These are phyloP conservation scores for Channallabes apus DNA, from an alignment of 2,797 vertebrate genomes.

Conservation along the genomic window DNA sequence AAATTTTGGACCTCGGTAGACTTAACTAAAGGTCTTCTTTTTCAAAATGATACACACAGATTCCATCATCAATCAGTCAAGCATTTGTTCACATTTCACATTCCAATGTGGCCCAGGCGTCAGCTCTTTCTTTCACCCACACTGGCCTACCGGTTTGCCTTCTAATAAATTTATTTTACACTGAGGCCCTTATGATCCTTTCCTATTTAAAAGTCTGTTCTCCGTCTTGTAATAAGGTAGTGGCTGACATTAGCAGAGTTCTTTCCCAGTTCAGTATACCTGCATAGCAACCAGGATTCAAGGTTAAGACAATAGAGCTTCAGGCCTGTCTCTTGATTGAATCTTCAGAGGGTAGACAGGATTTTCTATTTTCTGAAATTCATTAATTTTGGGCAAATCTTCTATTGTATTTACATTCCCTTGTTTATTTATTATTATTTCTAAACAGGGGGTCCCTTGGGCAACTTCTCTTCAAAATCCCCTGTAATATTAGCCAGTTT, in stretches of 20 bases:
- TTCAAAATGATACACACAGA: not conserved
- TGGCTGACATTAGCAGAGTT: not conserved
- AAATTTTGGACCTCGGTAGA: constrained; percentile 3
- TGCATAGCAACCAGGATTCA: not conserved
- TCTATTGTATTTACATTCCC: not conserved
- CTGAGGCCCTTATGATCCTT: not conserved
- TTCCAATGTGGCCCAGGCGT: not conserved
- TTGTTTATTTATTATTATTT: not conserved
- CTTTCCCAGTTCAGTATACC: not conserved
- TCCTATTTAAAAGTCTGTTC: not conserved
- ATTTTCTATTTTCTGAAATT: not conserved
- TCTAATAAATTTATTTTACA: not conserved
- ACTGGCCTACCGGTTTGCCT: not conserved
- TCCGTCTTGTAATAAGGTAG: not conserved
- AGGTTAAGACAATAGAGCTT: not conserved
- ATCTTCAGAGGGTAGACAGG: not conserved
- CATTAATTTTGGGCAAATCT: not conserved
- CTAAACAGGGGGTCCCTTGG: not conserved
- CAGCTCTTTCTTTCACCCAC: not conserved
- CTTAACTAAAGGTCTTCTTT: not conserved
- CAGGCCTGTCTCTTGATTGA: not conserved
- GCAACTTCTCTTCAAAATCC: not conserved
- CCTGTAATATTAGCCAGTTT: not conserved
- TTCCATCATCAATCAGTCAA: not conserved
- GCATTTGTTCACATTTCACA: not conserved